Percentiles rank a stretch among this genome's conserved stretches.
phyloP scores from a whole-genome alignment of 2,113 vertebrate species.

The Prinia subflava region DNA sequence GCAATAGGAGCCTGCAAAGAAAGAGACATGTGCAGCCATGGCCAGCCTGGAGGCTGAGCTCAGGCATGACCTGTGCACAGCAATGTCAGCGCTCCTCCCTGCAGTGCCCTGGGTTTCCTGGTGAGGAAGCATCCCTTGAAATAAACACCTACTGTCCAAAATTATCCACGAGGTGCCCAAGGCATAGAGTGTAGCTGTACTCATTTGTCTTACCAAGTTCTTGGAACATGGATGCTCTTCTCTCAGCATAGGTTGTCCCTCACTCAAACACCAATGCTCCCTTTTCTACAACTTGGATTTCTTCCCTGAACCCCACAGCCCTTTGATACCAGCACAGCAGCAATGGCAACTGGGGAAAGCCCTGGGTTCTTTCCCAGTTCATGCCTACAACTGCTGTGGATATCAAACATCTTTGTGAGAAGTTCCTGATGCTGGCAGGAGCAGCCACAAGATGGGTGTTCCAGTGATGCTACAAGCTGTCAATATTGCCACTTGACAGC shows the following conservation, averaged over 20 bases:
- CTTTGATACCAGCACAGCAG: not conserved
- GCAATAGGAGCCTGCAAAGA: not conserved
- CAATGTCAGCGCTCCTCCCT: not conserved
- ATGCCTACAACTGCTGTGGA: not conserved
- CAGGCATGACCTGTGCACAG: not conserved
- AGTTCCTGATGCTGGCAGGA: not conserved
- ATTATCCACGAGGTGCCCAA: not conserved
- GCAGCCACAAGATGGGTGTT: not conserved
- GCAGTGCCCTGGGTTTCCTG: not conserved
- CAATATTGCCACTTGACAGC: not conserved
- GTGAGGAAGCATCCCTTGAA: not conserved
- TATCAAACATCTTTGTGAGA: not conserved
- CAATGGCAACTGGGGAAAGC: not conserved
- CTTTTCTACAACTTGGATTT: not conserved
- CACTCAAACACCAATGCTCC: not conserved
- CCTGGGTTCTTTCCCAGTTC: not conserved
- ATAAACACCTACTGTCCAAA: not conserved
- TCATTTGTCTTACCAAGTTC: not conserved
- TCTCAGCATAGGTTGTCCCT: not conserved
- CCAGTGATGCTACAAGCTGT: not conserved
- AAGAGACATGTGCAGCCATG: not conserved
- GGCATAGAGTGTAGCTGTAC: not conserved
- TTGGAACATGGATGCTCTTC: not conserved
- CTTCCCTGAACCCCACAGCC: not conserved
- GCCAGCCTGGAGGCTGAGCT: not conserved